Evolutionary conservation across 2,113 vertebrate species (phyloP).

Genomic region (Antechinus flavipes): DNA sequence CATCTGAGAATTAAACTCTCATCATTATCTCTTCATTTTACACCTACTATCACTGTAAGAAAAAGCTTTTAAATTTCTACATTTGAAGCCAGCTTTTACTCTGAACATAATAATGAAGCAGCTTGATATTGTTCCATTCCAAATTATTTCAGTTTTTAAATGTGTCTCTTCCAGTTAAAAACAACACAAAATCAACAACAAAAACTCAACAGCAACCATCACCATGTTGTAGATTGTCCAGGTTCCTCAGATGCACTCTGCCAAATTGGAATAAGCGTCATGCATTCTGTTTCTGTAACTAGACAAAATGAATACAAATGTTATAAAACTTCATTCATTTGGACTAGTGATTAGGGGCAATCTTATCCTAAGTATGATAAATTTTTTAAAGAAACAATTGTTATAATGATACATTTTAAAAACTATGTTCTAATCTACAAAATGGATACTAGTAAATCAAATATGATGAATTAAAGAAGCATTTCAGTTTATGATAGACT

Average conservation of each 20-base stretch:
- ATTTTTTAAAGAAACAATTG: slow-evolving; percentile 33
- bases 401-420: neutral
- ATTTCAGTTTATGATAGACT: neutral
- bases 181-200: neutral
- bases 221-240: slow-evolving; percentile 12
- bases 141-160: slow-evolving; percentile 8
- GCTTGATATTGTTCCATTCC: slow-evolving; percentile 44
- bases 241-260: neutral
- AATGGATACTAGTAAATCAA: neutral
- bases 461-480: neutral
- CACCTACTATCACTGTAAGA: slow-evolving; percentile 32
- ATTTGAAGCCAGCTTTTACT: slow-evolving; percentile 49
- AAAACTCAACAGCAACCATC: neutral
- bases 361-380: neutral
- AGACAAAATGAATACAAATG: slow-evolving; percentile 30
- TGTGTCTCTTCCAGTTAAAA: slow-evolving; percentile 27
- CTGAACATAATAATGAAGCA: slow-evolving; percentile 53
- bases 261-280: neutral
- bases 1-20: slow-evolving; percentile 35
- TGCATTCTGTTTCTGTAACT: neutral
- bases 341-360: neutral
- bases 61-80: slow-evolving; percentile 25
- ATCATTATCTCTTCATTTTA: neutral
- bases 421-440: neutral
- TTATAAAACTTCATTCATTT: slow-evolving; percentile 20